Conservation (phyloP, 2,888 invertebrate genomes). For the Nycteola revayana region DNA sequence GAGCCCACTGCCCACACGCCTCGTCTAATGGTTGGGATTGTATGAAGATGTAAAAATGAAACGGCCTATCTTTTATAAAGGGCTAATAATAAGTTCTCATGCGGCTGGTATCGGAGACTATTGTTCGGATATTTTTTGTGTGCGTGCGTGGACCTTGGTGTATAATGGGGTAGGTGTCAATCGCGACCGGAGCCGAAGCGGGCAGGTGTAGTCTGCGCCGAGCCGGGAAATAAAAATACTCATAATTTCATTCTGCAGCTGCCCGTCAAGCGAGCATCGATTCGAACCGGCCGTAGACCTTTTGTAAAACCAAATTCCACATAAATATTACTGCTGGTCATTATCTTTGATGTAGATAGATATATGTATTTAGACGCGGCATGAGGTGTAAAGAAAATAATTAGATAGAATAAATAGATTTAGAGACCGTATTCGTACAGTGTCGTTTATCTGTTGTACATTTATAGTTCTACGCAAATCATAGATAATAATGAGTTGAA, state of each 20-base stretch:
- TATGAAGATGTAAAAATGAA: conserved; percentile 79
- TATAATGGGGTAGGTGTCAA: conserved; percentile 80
- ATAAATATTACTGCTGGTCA: conserved; percentile 57
- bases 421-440: too few relatives aligned
- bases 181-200: conserved; percentile 53
- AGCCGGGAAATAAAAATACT: conserved; percentile 70
- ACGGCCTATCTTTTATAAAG: conserved; percentile 67
- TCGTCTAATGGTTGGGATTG: conserved; percentile 75
- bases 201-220: conserved; percentile 62
- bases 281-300: conserved; percentile 52
- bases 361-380: too few relatives aligned
- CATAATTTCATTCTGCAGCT: conserved; percentile 80
- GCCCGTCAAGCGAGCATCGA: conserved; percentile 73
- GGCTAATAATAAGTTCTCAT: conserved; percentile 80
- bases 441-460: too few relatives aligned
- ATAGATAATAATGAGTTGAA: too few relatives aligned
- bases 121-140: conserved; percentile 71
- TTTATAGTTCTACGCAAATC: too few relatives aligned
- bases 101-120: conserved; percentile 68
- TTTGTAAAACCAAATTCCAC: conserved; percentile 68
- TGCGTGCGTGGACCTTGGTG: conserved; percentile 47
- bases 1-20: conserved; percentile 80
- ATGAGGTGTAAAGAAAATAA: too few relatives aligned
- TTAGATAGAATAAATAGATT: too few relatives aligned
- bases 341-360: too few relatives aligned